A percentile compares a stretch with the other conserved stretches of the same genome.
phyloP scores from a whole-genome alignment of 35 echinoderm and acorn worm genomes.

The Amphiura filiformis region DNA sequence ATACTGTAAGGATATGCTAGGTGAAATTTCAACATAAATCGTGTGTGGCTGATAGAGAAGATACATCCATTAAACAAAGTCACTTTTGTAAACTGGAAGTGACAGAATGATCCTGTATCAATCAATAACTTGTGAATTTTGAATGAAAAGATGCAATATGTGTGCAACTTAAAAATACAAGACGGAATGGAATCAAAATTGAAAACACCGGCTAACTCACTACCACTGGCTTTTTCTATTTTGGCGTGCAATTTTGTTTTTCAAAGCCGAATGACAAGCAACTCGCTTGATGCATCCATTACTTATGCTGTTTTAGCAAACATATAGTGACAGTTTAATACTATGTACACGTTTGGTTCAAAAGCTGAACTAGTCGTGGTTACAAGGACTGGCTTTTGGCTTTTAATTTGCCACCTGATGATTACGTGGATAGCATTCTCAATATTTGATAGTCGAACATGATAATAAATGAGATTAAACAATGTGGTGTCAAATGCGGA shows the following conservation, averaged over 20 bases:
- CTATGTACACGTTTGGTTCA: background rate
- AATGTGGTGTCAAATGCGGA: background rate
- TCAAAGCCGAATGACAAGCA: background rate
- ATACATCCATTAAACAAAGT: background rate
- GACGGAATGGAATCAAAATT: background rate
- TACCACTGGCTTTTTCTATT: background rate
- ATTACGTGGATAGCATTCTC: background rate
- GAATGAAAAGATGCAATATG: too few species aligned
- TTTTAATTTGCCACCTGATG: background rate
- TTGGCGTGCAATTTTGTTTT: background rate
- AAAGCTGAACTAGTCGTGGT: background rate
- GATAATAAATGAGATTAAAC: background rate
- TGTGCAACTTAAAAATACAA: background rate
- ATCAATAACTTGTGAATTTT: background rate
- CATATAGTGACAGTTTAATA: constrained; percentile 8
- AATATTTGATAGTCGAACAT: background rate
- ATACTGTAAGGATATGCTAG: background rate
- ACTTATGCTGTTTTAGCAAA: background rate
- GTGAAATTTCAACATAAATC: background rate
- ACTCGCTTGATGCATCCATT: constrained; percentile 3
- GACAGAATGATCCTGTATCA: background rate
- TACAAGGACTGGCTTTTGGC: background rate
- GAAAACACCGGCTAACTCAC: background rate
- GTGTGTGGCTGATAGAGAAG: background rate
- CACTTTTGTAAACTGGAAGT: background rate